These are phyloP conservation scores for Coreoperca whiteheadi DNA, from an alignment of 2,113 vertebrate species.

Conservation along the genomic window DNA sequence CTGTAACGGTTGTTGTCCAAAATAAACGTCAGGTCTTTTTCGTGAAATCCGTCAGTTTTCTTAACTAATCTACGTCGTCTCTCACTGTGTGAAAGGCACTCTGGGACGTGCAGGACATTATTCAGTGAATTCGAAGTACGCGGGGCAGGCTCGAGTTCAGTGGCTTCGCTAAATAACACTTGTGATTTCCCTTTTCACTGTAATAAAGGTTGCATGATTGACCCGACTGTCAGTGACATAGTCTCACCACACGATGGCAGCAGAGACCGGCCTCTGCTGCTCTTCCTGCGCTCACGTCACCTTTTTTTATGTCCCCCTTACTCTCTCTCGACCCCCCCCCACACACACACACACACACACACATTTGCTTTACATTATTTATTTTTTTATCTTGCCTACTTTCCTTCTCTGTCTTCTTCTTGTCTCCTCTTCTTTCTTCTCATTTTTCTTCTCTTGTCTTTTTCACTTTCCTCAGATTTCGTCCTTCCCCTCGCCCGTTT, in stretches of 20 bases:
- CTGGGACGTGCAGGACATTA: neutral
- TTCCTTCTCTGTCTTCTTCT: neutral
- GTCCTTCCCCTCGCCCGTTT: neutral
- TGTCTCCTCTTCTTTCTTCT: neutral
- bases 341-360: no score
- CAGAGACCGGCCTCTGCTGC: conserved; percentile 42
- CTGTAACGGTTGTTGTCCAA: neutral
- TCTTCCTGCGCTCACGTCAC: neutral
- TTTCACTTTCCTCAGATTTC: neutral
- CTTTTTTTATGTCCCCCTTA: neutral
- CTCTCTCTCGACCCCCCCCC: no score
- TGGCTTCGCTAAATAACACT: neutral
- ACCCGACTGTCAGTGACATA: neutral
- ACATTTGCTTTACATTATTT: no score
- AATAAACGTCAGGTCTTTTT: no score
- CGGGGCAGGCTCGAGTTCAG: neutral
- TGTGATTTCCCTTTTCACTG: neutral
- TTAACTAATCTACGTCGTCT: neutral
- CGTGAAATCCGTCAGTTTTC: no score
- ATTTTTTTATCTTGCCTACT: no score
- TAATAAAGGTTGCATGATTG: neutral
- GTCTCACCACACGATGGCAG: conserved; percentile 65
- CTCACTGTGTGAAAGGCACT: neutral
- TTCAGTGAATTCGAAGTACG: neutral
- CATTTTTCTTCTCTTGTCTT: neutral